Base-by-base conservation (phyloP, 2,797 vertebrate genomes). In the Selene dorsalis region DNA sequence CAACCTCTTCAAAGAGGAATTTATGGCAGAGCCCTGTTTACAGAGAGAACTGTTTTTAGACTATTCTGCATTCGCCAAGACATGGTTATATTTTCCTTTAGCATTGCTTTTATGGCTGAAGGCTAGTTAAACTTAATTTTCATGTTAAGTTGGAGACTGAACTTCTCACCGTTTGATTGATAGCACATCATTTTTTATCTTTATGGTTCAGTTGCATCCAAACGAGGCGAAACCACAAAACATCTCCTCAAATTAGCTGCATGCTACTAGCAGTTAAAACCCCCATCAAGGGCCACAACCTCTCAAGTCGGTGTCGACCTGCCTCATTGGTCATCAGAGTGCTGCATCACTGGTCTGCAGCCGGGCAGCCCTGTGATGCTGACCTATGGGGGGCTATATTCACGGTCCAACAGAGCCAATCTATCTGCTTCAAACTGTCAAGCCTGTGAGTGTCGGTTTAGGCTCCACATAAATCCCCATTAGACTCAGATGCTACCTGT, bases 391-490 rank as follows among this genome's bases (percentile, higher is more conserved):
- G 82, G 70, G 28, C 53, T 77, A 52, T 43, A 32, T 64, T 77
- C 82, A 84, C 5, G 60, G 74, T 83, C 61, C 63, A 82, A 67
- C 52, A 65, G 67, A 79, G 77, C 83, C 56, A 28, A 91, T 91
- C 74, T 75, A 90, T 93, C 84, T 90, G 61, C 58, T 79, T 50
- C 83, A 88, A 92, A 91, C 77, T 90, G 88, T 87, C 85, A 90
- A 83, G 77, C 78, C 78, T 12, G 50, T 84, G 62, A 90, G 82
- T 86, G 78, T 67, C 56, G 60, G 60, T 60, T 76, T 71, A 61
- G 69, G 58, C 58, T 66, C 26, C 12, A 45, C 73, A 91, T 92
- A 87, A 91, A 92, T 94, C 87, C 88, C 73, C 74, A 82, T 89
- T 90, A 88, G 72, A 58, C 45, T 70, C 14, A 30, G 68, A 89